Conservation (phyloP, 2,113 vertebrate genomes). For the Columba janthina region DNA sequence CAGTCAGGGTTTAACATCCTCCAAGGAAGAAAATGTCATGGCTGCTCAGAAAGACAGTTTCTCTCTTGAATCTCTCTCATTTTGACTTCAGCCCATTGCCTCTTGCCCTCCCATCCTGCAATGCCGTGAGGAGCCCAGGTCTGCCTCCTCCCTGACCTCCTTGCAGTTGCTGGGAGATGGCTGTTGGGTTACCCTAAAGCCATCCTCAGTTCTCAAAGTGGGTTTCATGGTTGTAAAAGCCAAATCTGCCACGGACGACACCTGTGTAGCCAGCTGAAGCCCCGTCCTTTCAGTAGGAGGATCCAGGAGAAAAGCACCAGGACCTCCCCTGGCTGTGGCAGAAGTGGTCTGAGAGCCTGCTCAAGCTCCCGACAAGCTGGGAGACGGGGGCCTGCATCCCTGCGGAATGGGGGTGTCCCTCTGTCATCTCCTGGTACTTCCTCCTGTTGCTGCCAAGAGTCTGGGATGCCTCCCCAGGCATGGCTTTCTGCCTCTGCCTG, state of each 20-base stretch:
- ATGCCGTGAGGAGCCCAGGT: background rate
- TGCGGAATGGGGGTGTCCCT: rapidly evolving
- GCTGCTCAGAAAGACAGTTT: background rate
- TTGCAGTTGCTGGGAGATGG: background rate
- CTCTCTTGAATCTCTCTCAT: background rate
- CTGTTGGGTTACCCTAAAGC: background rate
- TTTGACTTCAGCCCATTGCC: rapidly evolving
- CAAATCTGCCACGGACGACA: background rate
- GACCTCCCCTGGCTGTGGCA: background rate
- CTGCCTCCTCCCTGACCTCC: background rate
- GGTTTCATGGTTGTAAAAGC: background rate
- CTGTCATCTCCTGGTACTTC: background rate
- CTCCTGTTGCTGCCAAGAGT: rapidly evolving
- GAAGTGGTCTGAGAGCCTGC: background rate
- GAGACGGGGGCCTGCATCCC: background rate
- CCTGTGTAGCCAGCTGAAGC: background rate
- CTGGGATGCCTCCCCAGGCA: rapidly evolving
- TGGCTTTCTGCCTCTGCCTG: background rate
- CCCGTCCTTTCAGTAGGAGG: background rate
- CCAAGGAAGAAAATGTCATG: background rate
- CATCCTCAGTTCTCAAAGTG: background rate
- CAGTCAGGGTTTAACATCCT: background rate
- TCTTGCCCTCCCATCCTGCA: background rate
- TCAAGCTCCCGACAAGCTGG: background rate
- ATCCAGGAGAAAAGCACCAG: background rate